A percentile compares a stretch with the other conserved stretches of the same genome.
Conservation (phyloP, 2,888 invertebrate species). For the Ophion costatus region DNA sequence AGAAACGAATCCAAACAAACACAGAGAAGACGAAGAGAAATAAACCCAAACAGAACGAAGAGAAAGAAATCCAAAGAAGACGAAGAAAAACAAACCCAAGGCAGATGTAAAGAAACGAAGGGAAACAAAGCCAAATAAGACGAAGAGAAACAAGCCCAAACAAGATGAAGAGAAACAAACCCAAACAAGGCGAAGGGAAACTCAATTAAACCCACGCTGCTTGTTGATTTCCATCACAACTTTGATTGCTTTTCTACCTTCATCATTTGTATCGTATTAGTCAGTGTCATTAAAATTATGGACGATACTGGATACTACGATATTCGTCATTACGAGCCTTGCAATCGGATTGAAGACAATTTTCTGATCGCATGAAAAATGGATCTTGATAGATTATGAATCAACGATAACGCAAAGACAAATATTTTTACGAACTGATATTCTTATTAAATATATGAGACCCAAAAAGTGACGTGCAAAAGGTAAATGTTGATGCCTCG, state of each 20-base stretch:
- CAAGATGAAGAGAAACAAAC: too few relatives aligned
- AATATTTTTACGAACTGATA: not conserved
- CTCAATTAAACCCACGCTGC: not conserved
- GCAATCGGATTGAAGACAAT: not conserved
- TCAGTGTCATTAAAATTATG: not conserved
- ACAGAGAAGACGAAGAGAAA: too few relatives aligned
- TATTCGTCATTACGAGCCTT: not conserved
- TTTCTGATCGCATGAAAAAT: not conserved
- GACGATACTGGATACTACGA: not conserved
- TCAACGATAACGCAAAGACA: not conserved
- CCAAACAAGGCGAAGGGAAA: too few relatives aligned
- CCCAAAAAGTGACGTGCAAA: not conserved
- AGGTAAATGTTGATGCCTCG: not conserved
- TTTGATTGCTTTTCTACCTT: not conserved
- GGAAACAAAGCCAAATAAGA: too few relatives aligned
- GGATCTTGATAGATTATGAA: not conserved
- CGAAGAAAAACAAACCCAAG: too few relatives aligned
- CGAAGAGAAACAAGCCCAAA: too few relatives aligned
- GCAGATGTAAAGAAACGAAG: too few relatives aligned
- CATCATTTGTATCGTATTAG: not conserved
- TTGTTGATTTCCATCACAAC: not conserved
- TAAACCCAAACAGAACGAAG: too few relatives aligned
- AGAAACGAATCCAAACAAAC: too few relatives aligned
- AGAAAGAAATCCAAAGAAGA: too few relatives aligned
- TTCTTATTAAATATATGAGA: not conserved